Base-by-base conservation (phyloP, 2,797 vertebrate species). In the Hapalemur alaotrensis region DNA sequence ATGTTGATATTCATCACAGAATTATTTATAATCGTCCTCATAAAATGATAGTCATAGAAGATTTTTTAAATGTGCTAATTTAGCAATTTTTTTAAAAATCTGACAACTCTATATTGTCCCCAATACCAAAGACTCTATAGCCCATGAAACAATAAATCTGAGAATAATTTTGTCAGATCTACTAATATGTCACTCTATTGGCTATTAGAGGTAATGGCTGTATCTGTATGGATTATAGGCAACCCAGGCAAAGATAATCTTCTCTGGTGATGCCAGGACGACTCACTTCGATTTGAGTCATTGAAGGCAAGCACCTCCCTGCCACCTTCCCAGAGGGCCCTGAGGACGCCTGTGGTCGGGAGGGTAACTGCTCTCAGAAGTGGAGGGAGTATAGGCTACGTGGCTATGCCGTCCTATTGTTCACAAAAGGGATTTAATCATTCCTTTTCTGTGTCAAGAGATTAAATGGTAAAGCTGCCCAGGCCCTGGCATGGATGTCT, bases 1-100 rank as follows among this genome's bases (percentile, higher is more conserved):
- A 46, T 3, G 2, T 7, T 20, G 20, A 14, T 87, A 72, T 80
- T 95, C 61, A 76, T 59, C 61, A 63, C 8, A 63, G 7, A 93
- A 81, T 1, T 92, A 38, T 82, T 95, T 63, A 85, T 79, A 92
- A 79, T 67, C 48, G 75, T 69, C 10, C 25, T 92, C 32, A 78
- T 43, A 83, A 91, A 93, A 41, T 79, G 17, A 80, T 70, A 18
- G 7, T 38, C 20, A 79, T 35, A 61, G 52, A 20, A 73, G 25
- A n/a, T 85, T 13, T 79, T 88, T 57, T 88, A 61, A 30, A 72
- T 54, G 28, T 50, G 23, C n/a, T n/a, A 80, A 59, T 6, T 46
- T 81, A 41, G 30, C 32, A 91, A n/a, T 76, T 76, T 22, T 30
- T 95, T 80, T 28, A 50, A 87, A 65, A 87, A 35, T 89, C 14